Base-by-base conservation (phyloP, 2,797 vertebrate genomes). In the Pristis pectinata region DNA sequence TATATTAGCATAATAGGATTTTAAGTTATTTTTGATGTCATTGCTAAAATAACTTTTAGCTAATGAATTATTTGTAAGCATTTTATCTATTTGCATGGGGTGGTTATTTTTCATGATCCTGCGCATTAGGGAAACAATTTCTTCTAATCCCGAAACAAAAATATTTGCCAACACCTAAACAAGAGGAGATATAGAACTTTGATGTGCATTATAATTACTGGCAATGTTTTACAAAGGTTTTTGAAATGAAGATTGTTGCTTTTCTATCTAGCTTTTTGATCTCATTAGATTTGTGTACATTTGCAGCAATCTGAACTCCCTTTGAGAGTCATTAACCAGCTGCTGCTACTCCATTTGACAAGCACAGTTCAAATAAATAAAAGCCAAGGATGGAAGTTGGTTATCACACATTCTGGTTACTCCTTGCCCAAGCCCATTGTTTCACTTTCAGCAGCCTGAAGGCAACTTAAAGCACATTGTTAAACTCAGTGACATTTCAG, bases 251-350 rank as follows among this genome's bases (percentile, higher is more conserved):
- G n/a, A 41, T 79, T 37, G 77, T 37, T 17, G n/a, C 77, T 15
- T 79, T 79, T 79, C 77, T 17, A 79, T 79, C 77, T 79, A 37
- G 77, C 77, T 19, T 37, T 79, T 79, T 79, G n/a, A 79, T 79
- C 77, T 15, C n/a, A 79, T 79, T 79, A 79, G 77, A 79, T 41
- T 41, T 79, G n/a, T 79, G 77, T 79, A 79, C 77, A 79, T 79
- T 79, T 79, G 77, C n/a, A 79, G 77, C 77, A 79, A 79, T 79
- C 77, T 13, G n/a, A 79, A 79, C 77, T 79, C 77, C 77, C 77
- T 37, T 79, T n/a, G 70, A 74, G 70, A 74, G 22, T 74, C n/a
- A 79, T 79, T 37, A 37, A 37, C 13, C n/a, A 79, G 77, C 77
- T 79, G 77, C 77, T 79, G 13, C n/a, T 37, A 79, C 34, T 79